phyloP scores from a whole-genome alignment of 2,113 vertebrate genomes.

The Paradoxurus hermaphroditus region DNA sequence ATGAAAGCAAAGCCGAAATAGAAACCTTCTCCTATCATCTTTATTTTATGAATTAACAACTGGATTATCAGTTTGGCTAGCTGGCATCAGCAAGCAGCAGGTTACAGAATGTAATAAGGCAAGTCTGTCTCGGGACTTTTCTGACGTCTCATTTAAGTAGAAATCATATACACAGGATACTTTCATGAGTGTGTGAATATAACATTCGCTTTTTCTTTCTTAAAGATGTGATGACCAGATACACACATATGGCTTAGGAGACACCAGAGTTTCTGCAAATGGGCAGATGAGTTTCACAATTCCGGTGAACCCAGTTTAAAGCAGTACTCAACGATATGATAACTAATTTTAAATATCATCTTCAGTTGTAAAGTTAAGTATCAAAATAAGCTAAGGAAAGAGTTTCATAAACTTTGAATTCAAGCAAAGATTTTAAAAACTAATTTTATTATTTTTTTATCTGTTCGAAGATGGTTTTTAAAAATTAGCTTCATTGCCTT shows the following conservation, averaged over 20 bases:
- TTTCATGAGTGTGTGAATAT: not conserved
- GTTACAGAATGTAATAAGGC: not conserved
- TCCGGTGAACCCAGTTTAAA: not conserved
- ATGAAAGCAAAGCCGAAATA: conserved; percentile 37
- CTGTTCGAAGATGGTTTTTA: not conserved
- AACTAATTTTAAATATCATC: conserved; percentile 22
- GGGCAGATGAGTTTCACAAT: not conserved
- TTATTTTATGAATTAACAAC: conserved; percentile 19
- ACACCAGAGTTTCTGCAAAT: conserved; percentile 14
- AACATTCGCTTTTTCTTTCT: not conserved
- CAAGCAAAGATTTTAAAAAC: conserved; percentile 35
- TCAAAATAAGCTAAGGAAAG: not conserved
- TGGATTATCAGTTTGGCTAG: not conserved
- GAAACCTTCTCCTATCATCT: not conserved
- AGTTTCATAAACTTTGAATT: not conserved
- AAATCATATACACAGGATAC: not conserved
- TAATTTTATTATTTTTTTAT: not conserved
- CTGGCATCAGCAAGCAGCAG: not conserved
- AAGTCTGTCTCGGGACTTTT: not conserved
- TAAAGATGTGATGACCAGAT: not conserved
- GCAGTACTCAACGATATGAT: not conserved
- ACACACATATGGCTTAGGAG: not conserved
- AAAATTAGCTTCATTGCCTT: not conserved
- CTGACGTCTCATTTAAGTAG: not conserved
- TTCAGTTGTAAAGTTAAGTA: not conserved